These are phyloP conservation scores for Drosophila cardini DNA, from an alignment of 1,140 invertebrate species.

Conservation along the genomic window DNA sequence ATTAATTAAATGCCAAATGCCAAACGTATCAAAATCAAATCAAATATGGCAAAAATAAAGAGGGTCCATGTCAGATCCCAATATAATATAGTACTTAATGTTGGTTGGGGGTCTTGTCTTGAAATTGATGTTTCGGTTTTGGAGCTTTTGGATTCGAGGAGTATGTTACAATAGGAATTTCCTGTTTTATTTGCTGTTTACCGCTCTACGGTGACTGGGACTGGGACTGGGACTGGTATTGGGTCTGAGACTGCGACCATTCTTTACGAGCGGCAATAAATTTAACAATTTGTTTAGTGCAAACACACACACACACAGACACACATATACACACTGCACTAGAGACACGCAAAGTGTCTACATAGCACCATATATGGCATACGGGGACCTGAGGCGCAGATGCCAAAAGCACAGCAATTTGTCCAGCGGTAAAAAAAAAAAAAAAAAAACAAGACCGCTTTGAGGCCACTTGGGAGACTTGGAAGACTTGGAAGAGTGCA, in stretches of 20 bases:
- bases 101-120: background rate
- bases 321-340: constrained; percentile 14
- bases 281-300: constrained; percentile 82
- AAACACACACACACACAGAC: constrained; percentile 48
- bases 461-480: constrained; percentile 53
- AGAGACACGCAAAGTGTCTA: constrained; percentile 74
- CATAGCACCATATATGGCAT: constrained; percentile 68
- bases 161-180: constrained; percentile 53
- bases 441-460: constrained; percentile 25
- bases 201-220: constrained; percentile 49
- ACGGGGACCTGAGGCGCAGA: constrained; percentile 61
- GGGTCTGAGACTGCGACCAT: constrained; percentile 74
- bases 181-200: constrained; percentile 44
- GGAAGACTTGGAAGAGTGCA: constrained; percentile 60
- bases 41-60: constrained; percentile 45
- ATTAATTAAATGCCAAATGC: constrained; percentile 76
- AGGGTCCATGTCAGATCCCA: background rate
- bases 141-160: constrained; percentile 1
- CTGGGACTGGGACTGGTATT: constrained; percentile 39
- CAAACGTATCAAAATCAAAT: constrained; percentile 59
- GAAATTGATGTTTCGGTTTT: background rate
- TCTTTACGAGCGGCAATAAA: constrained; percentile 80
- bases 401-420: constrained; percentile 80
- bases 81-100: background rate
- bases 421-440: constrained; percentile 76